Conservation (phyloP, 1,140 invertebrate genomes). For the Drosophila carrolli region DNA sequence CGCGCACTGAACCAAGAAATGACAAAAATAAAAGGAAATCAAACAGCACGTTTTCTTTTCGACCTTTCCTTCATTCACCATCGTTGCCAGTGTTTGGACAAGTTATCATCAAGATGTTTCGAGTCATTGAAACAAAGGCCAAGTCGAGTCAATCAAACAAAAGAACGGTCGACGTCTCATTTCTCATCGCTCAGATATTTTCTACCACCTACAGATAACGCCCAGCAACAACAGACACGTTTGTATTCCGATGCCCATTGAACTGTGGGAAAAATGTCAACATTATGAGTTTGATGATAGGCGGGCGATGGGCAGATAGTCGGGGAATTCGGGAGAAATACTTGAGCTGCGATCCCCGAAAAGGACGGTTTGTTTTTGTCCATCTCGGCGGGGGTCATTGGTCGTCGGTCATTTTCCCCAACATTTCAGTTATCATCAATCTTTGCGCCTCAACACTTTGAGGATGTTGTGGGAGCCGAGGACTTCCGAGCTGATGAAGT, state of each 20-base stretch:
- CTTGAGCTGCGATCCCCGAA: constrained; percentile 22
- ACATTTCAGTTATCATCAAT: constrained; percentile 65
- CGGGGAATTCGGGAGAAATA: constrained; percentile 37
- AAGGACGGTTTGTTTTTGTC: constrained; percentile 41
- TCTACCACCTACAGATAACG: constrained; percentile 42
- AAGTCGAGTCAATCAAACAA: constrained; percentile 77
- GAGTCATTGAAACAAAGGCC: constrained; percentile 79
- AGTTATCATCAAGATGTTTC: constrained; percentile 79
- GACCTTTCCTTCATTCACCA: neutral
- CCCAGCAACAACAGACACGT: constrained; percentile 49
- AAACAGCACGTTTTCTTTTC: constrained; percentile 41
- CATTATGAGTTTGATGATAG: constrained; percentile 70
- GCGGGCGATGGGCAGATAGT: constrained; percentile 16
- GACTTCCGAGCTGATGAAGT: constrained; percentile 64
- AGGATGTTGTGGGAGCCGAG: neutral
- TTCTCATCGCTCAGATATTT: constrained; percentile 44
- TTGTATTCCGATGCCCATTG: constrained; percentile 66
- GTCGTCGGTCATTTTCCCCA: constrained; percentile 23
- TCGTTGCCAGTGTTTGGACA: constrained; percentile 59
- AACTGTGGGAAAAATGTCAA: constrained; percentile 73
- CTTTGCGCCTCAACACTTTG: constrained; percentile 76
- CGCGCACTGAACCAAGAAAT: constrained; percentile 72
- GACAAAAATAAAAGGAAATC: constrained; percentile 51
- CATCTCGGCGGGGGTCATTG: constrained; percentile 12
- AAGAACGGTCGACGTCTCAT: constrained; percentile 52